These are phyloP conservation scores for Pica pica DNA, from an alignment of 2,113 vertebrate genomes.

Conservation along the genomic window DNA sequence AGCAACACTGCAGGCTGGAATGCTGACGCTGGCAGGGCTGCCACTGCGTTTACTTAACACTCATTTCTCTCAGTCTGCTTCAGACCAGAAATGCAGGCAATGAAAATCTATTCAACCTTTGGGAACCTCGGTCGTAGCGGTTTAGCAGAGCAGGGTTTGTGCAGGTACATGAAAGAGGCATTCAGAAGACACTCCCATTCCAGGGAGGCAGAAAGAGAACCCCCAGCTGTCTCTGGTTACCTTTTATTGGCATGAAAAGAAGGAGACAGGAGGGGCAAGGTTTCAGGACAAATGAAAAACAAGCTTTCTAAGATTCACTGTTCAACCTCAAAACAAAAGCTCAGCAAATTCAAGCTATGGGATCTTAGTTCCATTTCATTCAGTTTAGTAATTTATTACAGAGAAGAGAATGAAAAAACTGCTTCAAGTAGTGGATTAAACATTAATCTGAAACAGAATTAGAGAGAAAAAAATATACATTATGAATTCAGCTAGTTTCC, in stretches of 20 bases:
- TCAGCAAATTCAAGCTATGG: not conserved
- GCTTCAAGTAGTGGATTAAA: not conserved
- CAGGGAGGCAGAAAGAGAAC: not conserved
- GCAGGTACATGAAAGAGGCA: constrained; percentile 55
- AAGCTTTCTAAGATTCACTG: constrained; percentile 41
- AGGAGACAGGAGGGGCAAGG: not conserved
- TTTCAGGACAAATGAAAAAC: constrained; percentile 46
- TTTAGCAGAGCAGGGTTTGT: constrained; percentile 6
- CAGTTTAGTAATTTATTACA: constrained; percentile 11
- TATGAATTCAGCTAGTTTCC: not conserved
- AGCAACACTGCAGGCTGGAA: constrained; percentile 43
- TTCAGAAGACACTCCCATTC: constrained; percentile 24
- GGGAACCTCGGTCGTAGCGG: not conserved
- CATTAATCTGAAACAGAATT: not conserved
- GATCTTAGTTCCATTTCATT: constrained; percentile 6
- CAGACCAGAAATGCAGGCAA: constrained; percentile 66
- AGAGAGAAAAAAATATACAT: not conserved
- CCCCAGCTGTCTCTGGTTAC: constrained; percentile 50
- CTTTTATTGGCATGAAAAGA: constrained; percentile 49
- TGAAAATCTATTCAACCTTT: constrained; percentile 55
- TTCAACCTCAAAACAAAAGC: constrained; percentile 50
- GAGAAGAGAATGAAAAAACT: not conserved
- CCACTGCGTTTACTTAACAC: constrained; percentile 62
- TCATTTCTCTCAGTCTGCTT: constrained; percentile 75
- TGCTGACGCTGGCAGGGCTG: constrained; percentile 65